Conservation (phyloP, 2,888 invertebrate species). For the Marasmarcha lunaedactyla region DNA sequence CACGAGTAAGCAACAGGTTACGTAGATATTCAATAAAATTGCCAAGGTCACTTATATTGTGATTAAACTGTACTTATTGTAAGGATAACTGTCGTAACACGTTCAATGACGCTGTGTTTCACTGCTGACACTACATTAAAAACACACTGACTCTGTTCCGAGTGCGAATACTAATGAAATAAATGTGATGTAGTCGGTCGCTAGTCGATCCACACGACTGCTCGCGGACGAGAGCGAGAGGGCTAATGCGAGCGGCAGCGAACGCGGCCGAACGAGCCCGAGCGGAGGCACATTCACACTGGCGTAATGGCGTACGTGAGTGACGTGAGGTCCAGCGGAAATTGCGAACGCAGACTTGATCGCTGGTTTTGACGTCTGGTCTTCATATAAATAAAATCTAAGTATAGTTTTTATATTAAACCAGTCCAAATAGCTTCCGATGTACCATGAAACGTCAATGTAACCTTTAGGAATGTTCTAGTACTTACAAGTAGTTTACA, state of each 20-base stretch:
- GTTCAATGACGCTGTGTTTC: slow-evolving; percentile 17
- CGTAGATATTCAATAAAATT: slow-evolving; percentile 29
- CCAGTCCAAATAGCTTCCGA: no score
- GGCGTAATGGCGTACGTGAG: slow-evolving; percentile 13
- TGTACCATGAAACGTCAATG: no score
- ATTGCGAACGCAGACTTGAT: slow-evolving; percentile 5
- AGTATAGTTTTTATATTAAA: no score
- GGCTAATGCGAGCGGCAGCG: slow-evolving; percentile 18
- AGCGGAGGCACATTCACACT: slow-evolving; percentile 7
- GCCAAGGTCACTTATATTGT: slow-evolving; percentile 37
- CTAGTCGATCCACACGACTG: slow-evolving; percentile 22
- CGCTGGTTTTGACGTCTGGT: background rate
- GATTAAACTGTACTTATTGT: slow-evolving; percentile 7
- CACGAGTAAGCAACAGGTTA: slow-evolving; percentile 13
- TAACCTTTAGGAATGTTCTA: no score
- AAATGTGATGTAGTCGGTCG: slow-evolving; percentile 1
- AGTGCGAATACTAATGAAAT: slow-evolving; percentile 5
- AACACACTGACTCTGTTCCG: slow-evolving; percentile 7
- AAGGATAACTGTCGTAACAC: background rate
- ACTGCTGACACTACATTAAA: slow-evolving; percentile 19
- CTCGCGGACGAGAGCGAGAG: slow-evolving; percentile 15
- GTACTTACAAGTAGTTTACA: no score
- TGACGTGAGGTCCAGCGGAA: slow-evolving; percentile 14
- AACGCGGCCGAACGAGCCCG: slow-evolving; percentile 23
- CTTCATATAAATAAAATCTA: no score